These are phyloP conservation scores for Heliconius sara DNA, from an alignment of 2,888 invertebrate species.

Conservation along the genomic window DNA sequence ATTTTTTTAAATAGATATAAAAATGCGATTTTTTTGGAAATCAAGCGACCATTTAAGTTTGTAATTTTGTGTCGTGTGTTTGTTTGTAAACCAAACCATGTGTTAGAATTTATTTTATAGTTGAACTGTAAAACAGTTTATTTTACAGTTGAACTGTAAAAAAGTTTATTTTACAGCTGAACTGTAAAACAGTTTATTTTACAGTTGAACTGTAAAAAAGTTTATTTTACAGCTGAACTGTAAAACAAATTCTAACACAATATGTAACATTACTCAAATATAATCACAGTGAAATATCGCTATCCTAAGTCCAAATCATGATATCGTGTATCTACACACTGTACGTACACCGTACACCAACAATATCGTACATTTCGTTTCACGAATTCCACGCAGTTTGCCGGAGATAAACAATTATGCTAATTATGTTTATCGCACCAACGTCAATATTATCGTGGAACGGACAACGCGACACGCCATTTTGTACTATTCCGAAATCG, in stretches of 20 bases:
- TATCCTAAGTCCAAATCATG: background rate
- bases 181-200: background rate
- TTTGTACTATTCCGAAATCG: slow-evolving; percentile 16
- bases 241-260: background rate
- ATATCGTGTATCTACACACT: background rate
- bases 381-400: slow-evolving; percentile 21
- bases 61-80: too few species aligned
- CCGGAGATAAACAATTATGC: slow-evolving; percentile 30
- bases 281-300: slow-evolving; percentile 5
- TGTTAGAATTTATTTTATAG: too few species aligned
- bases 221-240: too few species aligned
- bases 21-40: too few species aligned
- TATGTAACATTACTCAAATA: background rate
- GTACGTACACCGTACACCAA: background rate
- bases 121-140: background rate
- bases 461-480: slow-evolving; percentile 1
- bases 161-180: background rate
- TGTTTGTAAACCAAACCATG: too few species aligned
- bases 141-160: background rate
- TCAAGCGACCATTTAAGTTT: too few species aligned
- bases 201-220: background rate
- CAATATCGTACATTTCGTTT: slow-evolving; percentile 15
- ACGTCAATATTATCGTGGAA: slow-evolving; percentile 32
- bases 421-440: slow-evolving; percentile 36
- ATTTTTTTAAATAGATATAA: too few species aligned